A percentile compares a stretch with the other conserved stretches of the same genome.
phyloP scores from a whole-genome alignment of 1,140 invertebrate genomes.

The Pseudomyrmex flavicornis region DNA sequence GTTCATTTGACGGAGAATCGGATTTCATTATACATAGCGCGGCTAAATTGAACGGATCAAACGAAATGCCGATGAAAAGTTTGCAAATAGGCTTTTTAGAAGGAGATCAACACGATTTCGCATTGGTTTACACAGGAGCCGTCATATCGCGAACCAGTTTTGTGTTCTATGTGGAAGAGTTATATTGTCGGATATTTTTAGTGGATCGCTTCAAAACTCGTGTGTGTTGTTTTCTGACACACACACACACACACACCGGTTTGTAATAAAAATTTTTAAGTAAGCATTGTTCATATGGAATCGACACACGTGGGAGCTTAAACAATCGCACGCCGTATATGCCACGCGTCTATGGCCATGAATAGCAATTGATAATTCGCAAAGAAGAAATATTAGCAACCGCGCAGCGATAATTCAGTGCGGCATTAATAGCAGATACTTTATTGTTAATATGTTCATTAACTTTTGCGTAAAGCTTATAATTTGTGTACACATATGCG shows the following conservation, averaged over 20 bases:
- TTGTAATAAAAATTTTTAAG: constrained; percentile 24
- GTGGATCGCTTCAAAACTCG: constrained; percentile 10
- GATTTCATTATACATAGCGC: constrained; percentile 71
- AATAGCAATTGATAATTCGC: constrained; percentile 60
- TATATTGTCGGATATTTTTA: constrained; percentile 54
- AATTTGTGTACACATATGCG: constrained; percentile 36
- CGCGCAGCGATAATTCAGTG: constrained; percentile 63
- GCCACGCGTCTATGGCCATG: constrained; percentile 15
- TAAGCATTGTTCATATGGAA: too few species aligned
- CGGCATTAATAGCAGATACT: constrained; percentile 59
- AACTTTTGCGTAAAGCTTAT: constrained; percentile 58
- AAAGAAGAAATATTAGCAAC: constrained; percentile 70
- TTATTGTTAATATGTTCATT: constrained; percentile 70
- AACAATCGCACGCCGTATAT: neutral
- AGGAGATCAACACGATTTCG: constrained; percentile 67
- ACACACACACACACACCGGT: neutral
- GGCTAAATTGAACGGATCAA: constrained; percentile 71
- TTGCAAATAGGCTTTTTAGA: constrained; percentile 60
- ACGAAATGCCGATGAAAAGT: constrained; percentile 69
- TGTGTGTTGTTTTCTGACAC: constrained; percentile 1
- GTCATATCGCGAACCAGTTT: constrained; percentile 49
- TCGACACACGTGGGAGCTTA: constrained; percentile 27
- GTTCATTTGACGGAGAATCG: constrained; percentile 57
- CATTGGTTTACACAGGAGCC: constrained; percentile 47
- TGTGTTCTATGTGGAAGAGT: constrained; percentile 30